phyloP scores from a whole-genome alignment of 2,113 vertebrate species.

The Campylorhamphus procurvoides region DNA sequence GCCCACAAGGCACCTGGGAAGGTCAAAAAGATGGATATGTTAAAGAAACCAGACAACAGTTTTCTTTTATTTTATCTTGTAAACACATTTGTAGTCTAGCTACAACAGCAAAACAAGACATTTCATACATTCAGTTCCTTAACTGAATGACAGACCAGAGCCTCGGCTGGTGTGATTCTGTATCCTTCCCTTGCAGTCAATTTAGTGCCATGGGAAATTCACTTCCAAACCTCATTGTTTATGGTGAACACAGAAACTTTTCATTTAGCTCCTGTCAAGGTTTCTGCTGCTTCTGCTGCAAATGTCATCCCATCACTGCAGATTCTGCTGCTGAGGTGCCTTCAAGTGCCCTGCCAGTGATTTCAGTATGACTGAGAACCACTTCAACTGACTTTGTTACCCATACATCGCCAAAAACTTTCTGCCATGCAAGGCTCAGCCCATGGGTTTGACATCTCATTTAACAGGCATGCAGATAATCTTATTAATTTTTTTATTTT shows the following conservation, averaged over 20 bases:
- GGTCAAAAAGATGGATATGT: neutral
- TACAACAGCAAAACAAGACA: conserved; percentile 2
- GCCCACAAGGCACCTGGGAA: neutral
- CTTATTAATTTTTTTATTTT: neutral
- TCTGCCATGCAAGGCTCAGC: neutral
- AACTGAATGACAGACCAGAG: neutral
- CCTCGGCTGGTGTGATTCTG: neutral
- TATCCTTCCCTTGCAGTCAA: neutral
- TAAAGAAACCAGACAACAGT: neutral
- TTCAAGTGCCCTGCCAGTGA: rapidly evolving
- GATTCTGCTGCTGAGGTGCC: neutral
- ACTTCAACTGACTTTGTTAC: neutral
- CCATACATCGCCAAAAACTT: neutral
- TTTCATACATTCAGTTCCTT: neutral
- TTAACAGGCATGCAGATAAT: neutral
- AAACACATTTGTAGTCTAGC: neutral
- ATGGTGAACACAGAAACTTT: neutral
- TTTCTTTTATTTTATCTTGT: conserved; percentile 31
- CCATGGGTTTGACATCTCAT: neutral
- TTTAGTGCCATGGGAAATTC: neutral
- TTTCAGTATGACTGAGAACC: neutral
- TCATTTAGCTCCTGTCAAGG: neutral
- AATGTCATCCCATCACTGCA: rapidly evolving
- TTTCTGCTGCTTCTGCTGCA: neutral
- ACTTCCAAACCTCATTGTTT: neutral